Evolutionary conservation across 2,113 vertebrate species (phyloP).

Genomic region (Eira barbara): DNA sequence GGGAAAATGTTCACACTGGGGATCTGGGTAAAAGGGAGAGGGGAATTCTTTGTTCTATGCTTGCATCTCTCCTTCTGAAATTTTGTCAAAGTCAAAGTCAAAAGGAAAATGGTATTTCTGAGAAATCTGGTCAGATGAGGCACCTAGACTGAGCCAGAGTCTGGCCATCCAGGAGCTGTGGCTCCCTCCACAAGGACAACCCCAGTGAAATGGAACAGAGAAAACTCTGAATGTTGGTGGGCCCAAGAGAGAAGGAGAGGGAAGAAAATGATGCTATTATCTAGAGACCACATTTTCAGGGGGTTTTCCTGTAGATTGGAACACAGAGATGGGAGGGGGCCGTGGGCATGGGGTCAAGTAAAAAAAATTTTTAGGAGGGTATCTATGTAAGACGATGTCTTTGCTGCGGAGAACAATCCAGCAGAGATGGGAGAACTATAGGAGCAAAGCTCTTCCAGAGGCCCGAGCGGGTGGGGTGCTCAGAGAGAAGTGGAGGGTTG

Average conservation of each 20-base stretch:
- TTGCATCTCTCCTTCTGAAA: background rate
- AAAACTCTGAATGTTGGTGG: background rate
- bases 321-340: background rate
- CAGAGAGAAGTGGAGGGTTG: fast-evolving
- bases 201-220: fast-evolving
- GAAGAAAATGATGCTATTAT: background rate
- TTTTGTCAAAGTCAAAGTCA: background rate
- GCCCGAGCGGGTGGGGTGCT: too few species aligned
- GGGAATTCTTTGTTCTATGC: background rate
- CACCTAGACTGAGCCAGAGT: background rate
- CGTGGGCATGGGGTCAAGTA: background rate
- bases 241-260: background rate
- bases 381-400: background rate
- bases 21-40: background rate
- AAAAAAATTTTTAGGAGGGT: background rate
- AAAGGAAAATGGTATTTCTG: background rate
- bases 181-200: background rate
- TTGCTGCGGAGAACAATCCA: background rate
- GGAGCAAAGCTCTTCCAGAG: background rate
- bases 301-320: background rate
- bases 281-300: background rate
- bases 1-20: background rate
- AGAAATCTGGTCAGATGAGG: background rate
- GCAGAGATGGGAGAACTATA: background rate
- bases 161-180: background rate